Base-by-base conservation (phyloP, 2,888 invertebrate species). In the Temnothorax ravouxi region DNA sequence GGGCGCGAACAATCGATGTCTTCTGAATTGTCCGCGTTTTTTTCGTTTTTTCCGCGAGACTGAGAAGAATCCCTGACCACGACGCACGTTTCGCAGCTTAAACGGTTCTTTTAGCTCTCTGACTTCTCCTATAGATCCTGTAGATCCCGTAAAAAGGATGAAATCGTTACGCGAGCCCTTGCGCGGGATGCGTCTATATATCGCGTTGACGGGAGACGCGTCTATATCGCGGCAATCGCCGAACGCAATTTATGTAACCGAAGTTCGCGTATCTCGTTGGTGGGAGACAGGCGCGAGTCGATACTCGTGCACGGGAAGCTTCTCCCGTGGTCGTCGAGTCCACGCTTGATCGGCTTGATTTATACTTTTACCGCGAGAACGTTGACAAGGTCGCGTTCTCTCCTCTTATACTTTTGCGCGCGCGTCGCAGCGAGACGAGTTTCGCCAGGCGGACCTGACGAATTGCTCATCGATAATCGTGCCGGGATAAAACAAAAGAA, bases 331-430 rank as follows among this genome's bases (percentile, higher is more conserved):
- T 69, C 66, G 66, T 66, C 76, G 64, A 76, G 66, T 79, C 25
- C 59, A 38, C 47, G 21, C 25, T 79, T 71, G 69, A 71, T 79
- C 59, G 38, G 21, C 25, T 79, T 71, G 69, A 71, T 79, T 71
- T 25, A 71, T 25, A 71, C 71, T 79, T 79, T 79, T 79, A 56
- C 71, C 56, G 69, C 77, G 69, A 67, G 67, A 77, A 77, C 38
- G 15, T 56, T 67, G 69, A 56, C 69, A 54, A 77, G 69, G 44
- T 56, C 69, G 44, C 69, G 44, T 59, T 79, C 34, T 44, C 77
- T 66, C 21, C 3, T 41, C n/a, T 21, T 25, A 25, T 25, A 56
- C 71, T 79, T 71, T 59, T 47, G n/a, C 59, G 34, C 59, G 34
- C 54, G 64, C 38, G 38, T 52, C 74, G 76, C 3, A 18, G n/a